A percentile compares a stretch with the other conserved stretches of the same genome.
These are phyloP conservation scores for Peromyscus leucopus DNA, from an alignment of 2,113 vertebrate species.

Conservation along the genomic window DNA sequence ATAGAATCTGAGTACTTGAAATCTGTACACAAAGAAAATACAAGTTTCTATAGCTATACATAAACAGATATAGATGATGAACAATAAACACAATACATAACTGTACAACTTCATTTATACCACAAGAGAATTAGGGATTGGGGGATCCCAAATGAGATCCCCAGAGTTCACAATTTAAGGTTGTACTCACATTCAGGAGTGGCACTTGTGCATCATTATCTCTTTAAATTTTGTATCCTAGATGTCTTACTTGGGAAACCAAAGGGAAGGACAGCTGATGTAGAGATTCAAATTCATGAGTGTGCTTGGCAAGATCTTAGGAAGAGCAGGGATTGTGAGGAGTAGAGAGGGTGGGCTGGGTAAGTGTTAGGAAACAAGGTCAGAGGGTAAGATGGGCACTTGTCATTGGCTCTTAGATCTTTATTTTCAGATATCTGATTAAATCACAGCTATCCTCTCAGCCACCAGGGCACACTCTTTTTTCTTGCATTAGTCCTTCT, in stretches of 20 bases:
- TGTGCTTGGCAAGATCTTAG: neutral
- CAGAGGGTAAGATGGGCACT: neutral
- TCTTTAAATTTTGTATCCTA: neutral
- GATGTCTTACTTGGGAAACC: neutral
- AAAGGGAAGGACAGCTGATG: neutral
- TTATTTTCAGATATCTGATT: conserved; percentile 13
- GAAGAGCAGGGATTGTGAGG: neutral
- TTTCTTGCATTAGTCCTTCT: neutral
- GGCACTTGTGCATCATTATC: neutral
- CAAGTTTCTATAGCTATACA: neutral
- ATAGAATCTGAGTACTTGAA: neutral
- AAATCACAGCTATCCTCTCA: neutral
- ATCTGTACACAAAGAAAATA: neutral
- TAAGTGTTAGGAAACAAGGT: neutral
- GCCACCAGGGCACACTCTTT: neutral
- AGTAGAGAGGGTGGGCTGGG: neutral
- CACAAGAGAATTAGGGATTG: neutral
- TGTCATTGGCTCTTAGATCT: neutral
- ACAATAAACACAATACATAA: neutral
- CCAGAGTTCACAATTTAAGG: neutral
- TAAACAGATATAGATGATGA: neutral
- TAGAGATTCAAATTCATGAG: neutral
- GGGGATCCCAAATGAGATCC: neutral
- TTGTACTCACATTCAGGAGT: neutral
- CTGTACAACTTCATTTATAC: neutral